A percentile compares a stretch with the other conserved stretches of the same genome.
Evolutionary conservation across 2,888 invertebrate species (phyloP).

Genomic region (Horisme vitalbata): DNA sequence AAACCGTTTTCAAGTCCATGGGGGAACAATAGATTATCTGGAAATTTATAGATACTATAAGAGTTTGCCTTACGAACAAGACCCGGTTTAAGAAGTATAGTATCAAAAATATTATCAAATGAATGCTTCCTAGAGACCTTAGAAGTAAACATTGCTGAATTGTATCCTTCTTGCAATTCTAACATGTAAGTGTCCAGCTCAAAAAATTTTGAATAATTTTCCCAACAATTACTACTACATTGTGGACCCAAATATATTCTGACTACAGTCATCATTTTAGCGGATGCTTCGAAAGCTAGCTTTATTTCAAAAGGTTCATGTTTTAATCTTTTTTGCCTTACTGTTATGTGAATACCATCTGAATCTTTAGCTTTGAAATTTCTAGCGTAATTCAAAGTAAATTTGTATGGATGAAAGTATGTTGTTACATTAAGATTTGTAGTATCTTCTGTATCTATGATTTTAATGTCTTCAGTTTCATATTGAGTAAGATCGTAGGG

Average conservation of each 20-base stretch:
- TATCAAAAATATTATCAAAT: conserved; percentile 53
- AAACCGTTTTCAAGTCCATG: conserved; percentile 61
- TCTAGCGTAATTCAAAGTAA: conserved; percentile 54
- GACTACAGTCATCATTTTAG: conserved; percentile 45
- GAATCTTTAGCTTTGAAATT: conserved; percentile 30
- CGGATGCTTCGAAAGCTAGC: conserved; percentile 55
- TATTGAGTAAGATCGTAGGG: conserved; percentile 55
- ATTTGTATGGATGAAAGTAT: conserved; percentile 59
- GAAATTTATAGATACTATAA: conserved; percentile 58
- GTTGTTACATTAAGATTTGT: conserved; percentile 49
- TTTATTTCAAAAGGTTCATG: conserved; percentile 56
- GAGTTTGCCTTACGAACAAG: conserved; percentile 4
- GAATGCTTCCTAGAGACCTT: conserved; percentile 51
- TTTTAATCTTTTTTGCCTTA: conserved; percentile 62
- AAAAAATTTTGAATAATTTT: conserved; percentile 54
- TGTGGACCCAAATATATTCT: conserved; percentile 67
- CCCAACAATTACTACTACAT: conserved; percentile 58
- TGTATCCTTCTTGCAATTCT: conserved; percentile 53
- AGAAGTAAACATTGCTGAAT: conserved; percentile 57
- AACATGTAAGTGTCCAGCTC: conserved; percentile 58
- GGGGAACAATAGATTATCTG: conserved; percentile 63
- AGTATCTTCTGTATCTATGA: conserved; percentile 47
- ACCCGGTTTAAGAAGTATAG: conserved; percentile 34
- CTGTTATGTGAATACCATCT: conserved; percentile 40
- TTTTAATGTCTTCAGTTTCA: conserved; percentile 52